Percentiles rank a stretch among this genome's conserved stretches.
Evolutionary conservation across 1,140 invertebrate genomes (phyloP).

Genomic region (Campoletis sonorensis): DNA sequence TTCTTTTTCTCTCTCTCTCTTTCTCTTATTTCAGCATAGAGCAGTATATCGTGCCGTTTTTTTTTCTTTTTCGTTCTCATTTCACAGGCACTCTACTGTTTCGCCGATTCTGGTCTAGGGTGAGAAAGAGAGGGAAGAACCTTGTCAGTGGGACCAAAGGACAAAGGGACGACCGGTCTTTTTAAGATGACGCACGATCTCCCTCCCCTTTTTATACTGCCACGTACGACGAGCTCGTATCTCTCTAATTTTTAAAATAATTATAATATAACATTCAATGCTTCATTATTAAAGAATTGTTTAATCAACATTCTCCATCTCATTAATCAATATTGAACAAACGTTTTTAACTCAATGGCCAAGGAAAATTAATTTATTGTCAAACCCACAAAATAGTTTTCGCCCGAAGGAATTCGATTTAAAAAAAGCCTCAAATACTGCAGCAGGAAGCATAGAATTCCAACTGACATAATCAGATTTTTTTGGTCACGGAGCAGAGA

Average conservation of each 20-base stretch:
- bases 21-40: not conserved
- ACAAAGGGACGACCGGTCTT: constrained; percentile 66
- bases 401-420: not conserved
- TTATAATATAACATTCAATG: no score
- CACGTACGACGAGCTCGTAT: not conserved
- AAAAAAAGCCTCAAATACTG: not conserved
- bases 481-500: not conserved
- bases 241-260: constrained; percentile 5
- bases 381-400: constrained; percentile 3
- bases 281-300: not conserved
- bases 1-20: constrained; percentile 53
- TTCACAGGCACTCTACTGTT: constrained; percentile 27
- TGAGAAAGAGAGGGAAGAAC: constrained; percentile 45
- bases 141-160: constrained; percentile 59
- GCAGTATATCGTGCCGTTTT: not conserved
- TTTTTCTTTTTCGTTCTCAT: constrained; percentile 26
- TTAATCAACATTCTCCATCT: not conserved
- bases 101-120: constrained; percentile 57
- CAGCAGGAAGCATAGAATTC: not conserved
- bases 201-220: not conserved
- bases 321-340: constrained; percentile 15
- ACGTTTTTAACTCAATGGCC: no score
- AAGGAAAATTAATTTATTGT: no score
- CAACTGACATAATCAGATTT: not conserved
- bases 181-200: constrained; percentile 38